These are phyloP conservation scores for Chiloscyllium punctatum DNA, from an alignment of 2,797 vertebrate species.

Conservation along the genomic window DNA sequence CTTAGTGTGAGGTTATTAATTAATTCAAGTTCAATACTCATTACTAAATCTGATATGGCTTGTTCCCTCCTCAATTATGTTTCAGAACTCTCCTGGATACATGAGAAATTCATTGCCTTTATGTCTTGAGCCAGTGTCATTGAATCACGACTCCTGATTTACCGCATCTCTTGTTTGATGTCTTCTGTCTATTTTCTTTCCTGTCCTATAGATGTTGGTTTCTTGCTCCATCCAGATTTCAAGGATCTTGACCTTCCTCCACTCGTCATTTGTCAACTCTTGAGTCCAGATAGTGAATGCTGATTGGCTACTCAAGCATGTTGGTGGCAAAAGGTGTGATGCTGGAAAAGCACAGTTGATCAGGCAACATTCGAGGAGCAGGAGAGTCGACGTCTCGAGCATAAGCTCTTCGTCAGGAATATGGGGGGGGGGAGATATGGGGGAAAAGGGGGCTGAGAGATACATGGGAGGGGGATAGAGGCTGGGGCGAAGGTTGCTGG, in stretches of 20 bases:
- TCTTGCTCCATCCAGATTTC: background rate
- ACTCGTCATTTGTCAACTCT: too few relatives aligned
- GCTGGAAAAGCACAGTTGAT: too few relatives aligned
- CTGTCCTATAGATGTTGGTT: background rate
- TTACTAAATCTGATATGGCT: constrained; percentile 15
- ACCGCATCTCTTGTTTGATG: background rate
- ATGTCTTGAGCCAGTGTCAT: background rate
- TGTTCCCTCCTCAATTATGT: background rate
- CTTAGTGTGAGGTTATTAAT: background rate
- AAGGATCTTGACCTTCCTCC: background rate
- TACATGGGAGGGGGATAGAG: too few relatives aligned
- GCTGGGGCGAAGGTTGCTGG: too few relatives aligned
- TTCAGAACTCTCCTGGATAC: constrained; percentile 16
- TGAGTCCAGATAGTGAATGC: background rate
- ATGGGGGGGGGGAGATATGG: too few relatives aligned
- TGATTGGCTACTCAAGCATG: background rate
- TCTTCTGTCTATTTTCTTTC: background rate
- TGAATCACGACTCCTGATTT: too few relatives aligned
- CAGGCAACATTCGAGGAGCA: too few relatives aligned
- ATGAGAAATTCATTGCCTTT: background rate
- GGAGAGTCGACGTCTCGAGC: too few relatives aligned
- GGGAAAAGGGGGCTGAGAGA: too few relatives aligned
- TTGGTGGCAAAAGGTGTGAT: background rate
- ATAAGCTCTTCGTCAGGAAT: too few relatives aligned
- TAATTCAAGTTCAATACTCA: background rate